Conservation (phyloP, 2,888 invertebrate species). For the Xestoiulus laeticollis region DNA sequence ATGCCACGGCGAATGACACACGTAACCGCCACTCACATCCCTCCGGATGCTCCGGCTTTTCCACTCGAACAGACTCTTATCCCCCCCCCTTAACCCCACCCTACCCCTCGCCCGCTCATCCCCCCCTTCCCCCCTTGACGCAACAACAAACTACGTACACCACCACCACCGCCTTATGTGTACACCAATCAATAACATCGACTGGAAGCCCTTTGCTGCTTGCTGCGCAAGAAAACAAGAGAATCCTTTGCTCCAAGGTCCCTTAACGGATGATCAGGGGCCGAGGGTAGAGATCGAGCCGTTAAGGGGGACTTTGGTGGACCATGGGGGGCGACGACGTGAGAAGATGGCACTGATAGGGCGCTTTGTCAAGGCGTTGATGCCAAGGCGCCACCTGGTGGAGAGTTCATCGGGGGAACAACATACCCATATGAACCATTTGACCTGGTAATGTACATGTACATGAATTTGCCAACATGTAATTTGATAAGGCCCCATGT, state of each 20-base stretch:
- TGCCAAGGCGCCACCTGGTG: neutral
- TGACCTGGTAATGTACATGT: too few species aligned
- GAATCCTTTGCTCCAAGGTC: neutral
- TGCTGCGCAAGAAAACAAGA: neutral
- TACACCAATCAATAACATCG: constrained; percentile 39
- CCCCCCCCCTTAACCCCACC: neutral
- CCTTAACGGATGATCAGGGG: neutral
- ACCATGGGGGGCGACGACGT: neutral
- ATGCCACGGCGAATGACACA: constrained; percentile 43
- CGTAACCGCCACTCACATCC: constrained; percentile 34
- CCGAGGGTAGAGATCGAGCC: neutral
- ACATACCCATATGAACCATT: too few species aligned
- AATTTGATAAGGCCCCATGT: too few species aligned
- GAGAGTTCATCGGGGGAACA: too few species aligned
- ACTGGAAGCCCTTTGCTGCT: neutral
- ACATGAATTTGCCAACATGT: too few species aligned
- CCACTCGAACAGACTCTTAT: neutral
- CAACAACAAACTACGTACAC: constrained; percentile 4
- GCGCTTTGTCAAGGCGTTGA: neutral
- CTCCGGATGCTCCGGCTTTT: constrained; percentile 36
- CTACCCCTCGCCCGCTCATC: neutral
- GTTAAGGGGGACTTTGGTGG: neutral
- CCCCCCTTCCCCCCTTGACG: neutral
- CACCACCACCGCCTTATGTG: constrained; percentile 28
- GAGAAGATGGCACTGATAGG: neutral